Conservation (phyloP, 2,113 vertebrate species). For the Thermophis baileyi region DNA sequence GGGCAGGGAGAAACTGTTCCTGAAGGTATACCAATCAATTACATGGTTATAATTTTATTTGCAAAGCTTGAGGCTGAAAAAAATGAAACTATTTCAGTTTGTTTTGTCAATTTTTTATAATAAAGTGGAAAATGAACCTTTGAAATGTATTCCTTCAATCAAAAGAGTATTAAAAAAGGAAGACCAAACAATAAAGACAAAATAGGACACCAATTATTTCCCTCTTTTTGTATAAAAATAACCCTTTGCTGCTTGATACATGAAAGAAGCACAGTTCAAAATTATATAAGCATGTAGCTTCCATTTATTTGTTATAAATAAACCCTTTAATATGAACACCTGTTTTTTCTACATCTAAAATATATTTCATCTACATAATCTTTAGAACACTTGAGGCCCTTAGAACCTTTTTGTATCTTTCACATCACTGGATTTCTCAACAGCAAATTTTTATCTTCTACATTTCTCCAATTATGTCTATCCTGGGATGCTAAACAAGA, state of each 20-base stretch:
- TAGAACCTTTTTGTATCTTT: not conserved
- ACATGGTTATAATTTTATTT: not conserved
- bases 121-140: not conserved
- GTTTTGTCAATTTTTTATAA: not conserved
- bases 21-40: not conserved
- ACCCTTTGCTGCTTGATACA: not conserved
- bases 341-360: not conserved
- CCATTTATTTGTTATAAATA: not conserved
- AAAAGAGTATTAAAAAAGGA: not conserved
- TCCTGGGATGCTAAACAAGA: not conserved
- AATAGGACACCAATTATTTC: not conserved
- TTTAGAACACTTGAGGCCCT: not conserved
- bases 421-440: not conserved
- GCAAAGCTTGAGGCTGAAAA: not conserved
- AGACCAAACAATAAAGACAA: not conserved
- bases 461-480: not conserved
- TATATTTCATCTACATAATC: not conserved
- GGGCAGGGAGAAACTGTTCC: not conserved
- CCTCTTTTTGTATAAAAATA: not conserved
- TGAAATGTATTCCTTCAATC: not conserved
- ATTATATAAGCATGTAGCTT: not conserved
- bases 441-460: not conserved
- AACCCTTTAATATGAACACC: not conserved
- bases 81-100: not conserved
- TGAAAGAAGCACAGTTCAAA: not conserved